Evolutionary conservation across 2,113 vertebrate genomes (phyloP).

Genomic region (Myocastor coypus): DNA sequence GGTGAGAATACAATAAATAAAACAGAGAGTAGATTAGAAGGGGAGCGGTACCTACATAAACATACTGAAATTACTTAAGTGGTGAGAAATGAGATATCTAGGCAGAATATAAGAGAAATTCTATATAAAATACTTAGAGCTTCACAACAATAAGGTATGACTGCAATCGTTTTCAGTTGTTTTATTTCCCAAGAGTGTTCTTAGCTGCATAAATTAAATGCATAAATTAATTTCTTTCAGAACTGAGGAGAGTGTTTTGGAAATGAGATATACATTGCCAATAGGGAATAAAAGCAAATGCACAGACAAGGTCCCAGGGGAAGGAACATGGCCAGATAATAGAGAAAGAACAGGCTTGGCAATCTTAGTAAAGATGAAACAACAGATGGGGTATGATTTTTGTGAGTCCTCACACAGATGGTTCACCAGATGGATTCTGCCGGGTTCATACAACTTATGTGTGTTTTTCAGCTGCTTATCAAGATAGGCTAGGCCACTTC

Average conservation of each 20-base stretch:
- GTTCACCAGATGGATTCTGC: slow-evolving; percentile 87
- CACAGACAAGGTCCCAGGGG: slow-evolving; percentile 69
- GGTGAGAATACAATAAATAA: neutral
- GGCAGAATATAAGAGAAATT: neutral
- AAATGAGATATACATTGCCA: slow-evolving; percentile 73
- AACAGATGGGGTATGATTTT: slow-evolving; percentile 85
- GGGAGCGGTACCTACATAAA: neutral
- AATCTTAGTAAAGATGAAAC: slow-evolving; percentile 81
- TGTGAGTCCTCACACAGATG: slow-evolving; percentile 85
- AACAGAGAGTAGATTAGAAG: neutral
- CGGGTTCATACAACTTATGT: slow-evolving; percentile 82
- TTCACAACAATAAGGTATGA: neutral
- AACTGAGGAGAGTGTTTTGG: slow-evolving; percentile 51
- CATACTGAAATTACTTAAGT: neutral
- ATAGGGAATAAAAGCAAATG: slow-evolving; percentile 75
- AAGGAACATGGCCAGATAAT: slow-evolving; percentile 79
- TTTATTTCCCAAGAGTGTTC: slow-evolving; percentile 42
- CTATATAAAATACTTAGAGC: slow-evolving; percentile 7
- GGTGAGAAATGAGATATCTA: neutral
- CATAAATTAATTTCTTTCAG: slow-evolving; percentile 70
- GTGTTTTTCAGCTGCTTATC: slow-evolving; percentile 83
- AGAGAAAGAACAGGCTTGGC: slow-evolving; percentile 77
- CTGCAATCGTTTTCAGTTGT: slow-evolving; percentile 40
- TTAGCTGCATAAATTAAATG: slow-evolving; percentile 67
- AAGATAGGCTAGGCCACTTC: slow-evolving; percentile 77